Base-by-base conservation (phyloP, 1,140 invertebrate species). In the Mamestra configurata region DNA sequence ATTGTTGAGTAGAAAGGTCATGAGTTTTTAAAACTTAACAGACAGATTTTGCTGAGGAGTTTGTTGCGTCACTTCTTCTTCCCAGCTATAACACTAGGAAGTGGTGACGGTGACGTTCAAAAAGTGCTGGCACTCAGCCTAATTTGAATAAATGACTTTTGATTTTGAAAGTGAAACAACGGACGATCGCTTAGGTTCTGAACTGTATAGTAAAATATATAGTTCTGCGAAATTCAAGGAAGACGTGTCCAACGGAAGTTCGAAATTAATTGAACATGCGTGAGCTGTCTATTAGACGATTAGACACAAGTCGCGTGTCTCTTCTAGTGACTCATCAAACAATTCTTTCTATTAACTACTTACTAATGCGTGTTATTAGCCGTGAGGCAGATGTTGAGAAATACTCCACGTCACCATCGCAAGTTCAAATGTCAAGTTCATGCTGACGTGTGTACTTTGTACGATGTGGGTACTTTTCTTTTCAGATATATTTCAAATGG, bases 401-500 rank as follows among this genome's bases (percentile, higher is more conserved):
- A 22, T 11, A 24, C 20, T 6, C 20, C 6, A 61, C 15, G 11
- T 20, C 1, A 24, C 8, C 31, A 18, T 24, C 11, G 49, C n/a
- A 15, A 70, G 46, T 53, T 53, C 31, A 37, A 35, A 72, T 53
- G 68, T 72, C 68, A 72, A 72, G 24, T 53, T 72, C 49, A 68
- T 18, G 20, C 18, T 46, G 64, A n/a, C n/a, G n/a, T n/a, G n/a
- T n/a, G n/a, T n/a, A n/a, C n/a, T n/a, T n/a, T n/a, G n/a, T n/a
- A 0, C 64, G 13, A 13, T 66, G n/a, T 57, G 20, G 27, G n/a
- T 10, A 35, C 1, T 10, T 6, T n/a, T 24, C 20, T 24, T 24
- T 13, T 24, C 18, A 61, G 0, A 35, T 61, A 11, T 18, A n/a
- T n/a, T n/a, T n/a, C n/a, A 82, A 84, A 83, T 80, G 84, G 71